These are phyloP conservation scores for Gulo gulo DNA, from an alignment of 2,113 vertebrate genomes.

Conservation along the genomic window DNA sequence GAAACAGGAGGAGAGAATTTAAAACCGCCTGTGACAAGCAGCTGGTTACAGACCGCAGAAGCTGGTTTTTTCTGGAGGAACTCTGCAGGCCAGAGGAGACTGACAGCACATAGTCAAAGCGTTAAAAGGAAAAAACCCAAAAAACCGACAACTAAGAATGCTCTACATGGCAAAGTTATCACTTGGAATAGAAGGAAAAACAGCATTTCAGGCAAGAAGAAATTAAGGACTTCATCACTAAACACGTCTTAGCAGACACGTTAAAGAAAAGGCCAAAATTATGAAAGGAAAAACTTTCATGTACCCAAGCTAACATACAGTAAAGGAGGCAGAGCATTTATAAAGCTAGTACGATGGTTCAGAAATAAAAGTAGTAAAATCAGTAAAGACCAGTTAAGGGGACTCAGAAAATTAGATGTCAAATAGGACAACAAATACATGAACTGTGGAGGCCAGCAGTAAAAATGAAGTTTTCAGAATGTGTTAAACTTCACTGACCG, in stretches of 20 bases:
- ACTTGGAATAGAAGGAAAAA: not conserved
- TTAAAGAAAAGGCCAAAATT: not conserved
- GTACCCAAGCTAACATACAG: not conserved
- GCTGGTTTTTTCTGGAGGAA: not conserved
- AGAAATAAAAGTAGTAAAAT: not conserved
- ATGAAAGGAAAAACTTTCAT: not conserved
- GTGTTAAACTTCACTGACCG: not conserved
- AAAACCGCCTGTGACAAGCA: not conserved
- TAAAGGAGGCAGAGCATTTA: not conserved
- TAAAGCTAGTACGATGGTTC: not conserved
- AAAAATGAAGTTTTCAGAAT: not conserved
- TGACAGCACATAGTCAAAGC: not conserved
- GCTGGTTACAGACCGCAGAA: not conserved
- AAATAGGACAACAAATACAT: not conserved
- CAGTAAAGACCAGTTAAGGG: not conserved
- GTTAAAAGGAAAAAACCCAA: not conserved
- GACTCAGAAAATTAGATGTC: not conserved
- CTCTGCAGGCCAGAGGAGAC: not conserved
- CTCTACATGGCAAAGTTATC: not conserved
- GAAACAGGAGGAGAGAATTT: not conserved
- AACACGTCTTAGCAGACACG: not conserved
- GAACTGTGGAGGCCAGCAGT: not conserved
- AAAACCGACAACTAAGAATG: not conserved
- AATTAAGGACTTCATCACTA: not conserved
- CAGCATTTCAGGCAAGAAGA: not conserved